Percentiles rank a stretch among this genome's conserved stretches.
Evolutionary conservation across 2,113 vertebrate species (phyloP).

Genomic region (Hyla sarda): DNA sequence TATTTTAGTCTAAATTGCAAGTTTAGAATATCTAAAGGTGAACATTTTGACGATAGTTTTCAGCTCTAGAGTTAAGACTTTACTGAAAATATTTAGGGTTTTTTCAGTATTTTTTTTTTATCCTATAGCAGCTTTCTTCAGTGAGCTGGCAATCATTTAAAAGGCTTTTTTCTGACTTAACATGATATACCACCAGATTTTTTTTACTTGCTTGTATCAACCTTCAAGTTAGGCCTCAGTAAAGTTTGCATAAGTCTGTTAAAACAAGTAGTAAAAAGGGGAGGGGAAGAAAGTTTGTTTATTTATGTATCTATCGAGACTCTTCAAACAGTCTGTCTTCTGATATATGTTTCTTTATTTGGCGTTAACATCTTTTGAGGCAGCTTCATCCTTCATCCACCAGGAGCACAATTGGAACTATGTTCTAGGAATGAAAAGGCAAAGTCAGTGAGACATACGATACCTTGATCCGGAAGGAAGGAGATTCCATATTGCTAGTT

Average conservation of each 20-base stretch:
- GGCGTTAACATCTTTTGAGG: conserved; percentile 38
- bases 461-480: conserved; percentile 8
- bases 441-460: conserved; percentile 37
- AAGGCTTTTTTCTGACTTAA: not conserved
- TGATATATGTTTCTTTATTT: conserved; percentile 55
- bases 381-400: conserved; percentile 39
- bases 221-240: not conserved
- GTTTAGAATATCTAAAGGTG: no score
- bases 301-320: conserved; percentile 42
- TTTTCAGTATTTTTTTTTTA: not conserved
- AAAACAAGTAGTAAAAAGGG: conserved; percentile 33
- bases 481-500: not conserved
- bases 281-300: conserved; percentile 5
- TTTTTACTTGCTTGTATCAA: not conserved
- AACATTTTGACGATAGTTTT: no score
- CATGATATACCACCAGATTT: not conserved
- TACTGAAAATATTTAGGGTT: not conserved
- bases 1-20: no score
- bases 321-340: conserved; percentile 5
- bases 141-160: not conserved
- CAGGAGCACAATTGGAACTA: conserved; percentile 36
- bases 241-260: conserved; percentile 36
- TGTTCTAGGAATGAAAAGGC: conserved; percentile 40
- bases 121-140: not conserved
- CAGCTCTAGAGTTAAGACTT: no score